Evolutionary conservation across 1,140 invertebrate species (phyloP), one percentile per base, ranked within the genome.

Genomic region (Anthonomus grandis): DNA sequence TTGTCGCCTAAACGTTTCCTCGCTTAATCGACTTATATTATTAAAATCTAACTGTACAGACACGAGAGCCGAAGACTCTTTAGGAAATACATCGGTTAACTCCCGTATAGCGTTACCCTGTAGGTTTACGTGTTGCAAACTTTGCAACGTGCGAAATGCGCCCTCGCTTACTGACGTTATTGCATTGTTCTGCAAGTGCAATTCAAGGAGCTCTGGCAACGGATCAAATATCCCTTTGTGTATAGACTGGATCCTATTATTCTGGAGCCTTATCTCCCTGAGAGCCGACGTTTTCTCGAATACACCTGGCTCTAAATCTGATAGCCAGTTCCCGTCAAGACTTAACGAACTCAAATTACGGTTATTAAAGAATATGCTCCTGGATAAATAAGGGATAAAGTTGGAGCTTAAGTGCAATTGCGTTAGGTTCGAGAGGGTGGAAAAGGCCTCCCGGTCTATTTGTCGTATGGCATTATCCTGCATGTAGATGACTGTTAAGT

Each of bases 251-350:
- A 95, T 80, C 63, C 83, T 82, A 78, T 95, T 95, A 73, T 91
- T 89, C 64, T 94, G 90, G 25, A 95, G 74, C 34, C 91, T 79
- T n/a, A 95, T 82, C 77, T 94, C 91, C 42, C 84, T 80, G 31
- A 95, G 72, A 59, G 84, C 83, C 34, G 81, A 77, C 47, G 88
- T 77, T 67, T 85, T 86, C 55, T 84, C 75, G 70, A 95, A 95
- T 59, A 88, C 85, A 18, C 86, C 86, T 6, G 85, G 83, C 64
- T 89, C 82, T 45, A 98, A 74, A 63, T 89, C 84, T 4, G 79
- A 79, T 36, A 98, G 89, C 72, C 85, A 84, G 77, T 97, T 98
- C 63, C 91, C 88, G 76, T 96, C 93, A 63, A 97, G 74, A 60
- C 90, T 95, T 27, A 98, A 75, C 3, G 89, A 89, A 4, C 86